A percentile compares a stretch with the other conserved stretches of the same genome.
Evolutionary conservation across 1,140 invertebrate species (phyloP).

Genomic region (Phymastichus coffea): DNA sequence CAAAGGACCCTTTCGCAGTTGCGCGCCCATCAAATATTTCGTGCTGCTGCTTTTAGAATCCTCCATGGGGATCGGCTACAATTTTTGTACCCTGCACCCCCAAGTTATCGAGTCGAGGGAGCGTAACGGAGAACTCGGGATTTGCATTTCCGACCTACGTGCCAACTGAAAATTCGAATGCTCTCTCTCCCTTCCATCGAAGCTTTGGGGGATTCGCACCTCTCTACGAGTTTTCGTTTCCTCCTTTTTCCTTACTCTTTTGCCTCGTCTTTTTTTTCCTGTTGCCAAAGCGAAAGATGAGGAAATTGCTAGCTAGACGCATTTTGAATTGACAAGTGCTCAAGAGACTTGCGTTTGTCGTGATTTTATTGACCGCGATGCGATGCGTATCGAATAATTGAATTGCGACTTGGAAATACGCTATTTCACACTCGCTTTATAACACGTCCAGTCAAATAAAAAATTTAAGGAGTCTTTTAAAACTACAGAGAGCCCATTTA

Average conservation of each 20-base stretch:
- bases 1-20: conserved; percentile 6
- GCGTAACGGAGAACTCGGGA: conserved; percentile 13
- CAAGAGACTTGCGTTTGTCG: no score
- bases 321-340: no score
- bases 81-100: background rate
- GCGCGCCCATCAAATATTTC: conserved; percentile 29
- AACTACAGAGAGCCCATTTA: no score
- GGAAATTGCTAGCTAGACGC: no score
- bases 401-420: no score
- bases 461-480: no score
- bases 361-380: no score
- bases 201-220: background rate
- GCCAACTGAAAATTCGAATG: conserved; percentile 22
- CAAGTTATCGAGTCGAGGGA: background rate
- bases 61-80: background rate
- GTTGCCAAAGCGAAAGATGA: no score
- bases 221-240: no score
- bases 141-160: conserved; percentile 24
- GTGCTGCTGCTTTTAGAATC: conserved; percentile 15
- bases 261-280: background rate
- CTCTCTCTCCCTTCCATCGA: background rate
- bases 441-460: no score
- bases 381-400: no score
- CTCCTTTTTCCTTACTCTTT: background rate
- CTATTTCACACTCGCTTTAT: no score